Conservation (phyloP, 2,888 invertebrate species). For the Harpalus rufipes region DNA sequence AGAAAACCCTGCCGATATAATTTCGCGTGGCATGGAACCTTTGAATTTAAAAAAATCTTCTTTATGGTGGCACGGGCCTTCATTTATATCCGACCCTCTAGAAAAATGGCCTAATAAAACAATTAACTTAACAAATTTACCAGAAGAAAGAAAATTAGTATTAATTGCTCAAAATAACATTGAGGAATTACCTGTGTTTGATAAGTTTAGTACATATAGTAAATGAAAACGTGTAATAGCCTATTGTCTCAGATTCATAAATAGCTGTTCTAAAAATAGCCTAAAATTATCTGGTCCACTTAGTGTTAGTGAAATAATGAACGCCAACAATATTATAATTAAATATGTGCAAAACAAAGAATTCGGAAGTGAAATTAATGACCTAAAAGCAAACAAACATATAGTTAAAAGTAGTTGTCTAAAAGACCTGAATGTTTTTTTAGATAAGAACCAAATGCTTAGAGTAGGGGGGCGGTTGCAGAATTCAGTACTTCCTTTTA, state of each 20-base stretch:
- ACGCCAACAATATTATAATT: not conserved
- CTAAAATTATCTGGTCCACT: not conserved
- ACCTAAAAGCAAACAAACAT: not conserved
- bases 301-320: not conserved
- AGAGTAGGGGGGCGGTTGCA: conserved; percentile 16
- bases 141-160: conserved; percentile 20
- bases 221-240: conserved; percentile 28
- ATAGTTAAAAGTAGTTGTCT: not conserved
- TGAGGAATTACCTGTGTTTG: not conserved
- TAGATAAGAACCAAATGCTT: not conserved
- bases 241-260: conserved; percentile 1
- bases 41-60: conserved; percentile 17
- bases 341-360: not conserved
- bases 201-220: not conserved
- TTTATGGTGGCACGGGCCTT: conserved; percentile 20
- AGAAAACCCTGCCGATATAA: not conserved
- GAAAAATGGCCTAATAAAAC: conserved; percentile 16
- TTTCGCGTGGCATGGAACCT: conserved; percentile 21
- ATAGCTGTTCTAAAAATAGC: not conserved
- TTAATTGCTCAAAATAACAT: not conserved
- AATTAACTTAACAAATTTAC: conserved; percentile 9
- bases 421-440: conserved; percentile 16
- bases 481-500: not conserved
- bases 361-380: not conserved
- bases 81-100: not conserved